phyloP scores from a whole-genome alignment of 1,140 invertebrate genomes.

The Drosophila arizonae region DNA sequence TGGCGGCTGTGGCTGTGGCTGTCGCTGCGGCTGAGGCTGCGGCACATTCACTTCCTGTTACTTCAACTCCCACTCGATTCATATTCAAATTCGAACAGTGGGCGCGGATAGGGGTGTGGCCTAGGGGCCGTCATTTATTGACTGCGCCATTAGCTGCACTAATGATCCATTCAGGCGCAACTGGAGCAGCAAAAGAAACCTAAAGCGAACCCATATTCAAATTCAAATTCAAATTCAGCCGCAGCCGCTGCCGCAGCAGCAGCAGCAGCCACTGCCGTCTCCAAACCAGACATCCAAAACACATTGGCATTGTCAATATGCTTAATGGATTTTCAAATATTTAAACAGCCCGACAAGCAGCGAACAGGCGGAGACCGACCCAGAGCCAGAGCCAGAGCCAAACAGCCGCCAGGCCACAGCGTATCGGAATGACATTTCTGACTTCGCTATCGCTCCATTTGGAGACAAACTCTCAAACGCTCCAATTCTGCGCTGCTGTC shows the following conservation, averaged over 20 bases:
- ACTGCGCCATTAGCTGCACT: conserved; percentile 79
- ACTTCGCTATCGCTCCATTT: conserved; percentile 1
- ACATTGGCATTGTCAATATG: conserved; percentile 77
- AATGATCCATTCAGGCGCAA: conserved; percentile 75
- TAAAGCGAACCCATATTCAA: conserved; percentile 56
- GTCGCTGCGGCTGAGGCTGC: conserved; percentile 33
- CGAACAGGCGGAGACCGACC: conserved; percentile 40
- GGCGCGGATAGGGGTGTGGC: conserved; percentile 47
- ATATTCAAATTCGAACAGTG: conserved; percentile 74
- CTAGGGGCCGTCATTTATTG: conserved; percentile 65
- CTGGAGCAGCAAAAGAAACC: conserved; percentile 33
- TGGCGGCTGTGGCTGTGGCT: conserved; percentile 51
- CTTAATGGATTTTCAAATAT: conserved; percentile 82
- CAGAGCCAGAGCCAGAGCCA: conserved; percentile 7
- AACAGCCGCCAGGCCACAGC: not conserved
- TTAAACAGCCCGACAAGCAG: conserved; percentile 64
- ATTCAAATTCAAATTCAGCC: conserved; percentile 40
- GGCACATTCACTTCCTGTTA: conserved; percentile 14
- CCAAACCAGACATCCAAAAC: conserved; percentile 36
- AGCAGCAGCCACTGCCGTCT: not conserved
- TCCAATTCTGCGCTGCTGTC: not conserved
- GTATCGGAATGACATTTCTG: conserved; percentile 10
- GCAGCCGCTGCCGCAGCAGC: not conserved
- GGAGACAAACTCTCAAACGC: not conserved
- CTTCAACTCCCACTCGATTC: conserved; percentile 47